Evolutionary conservation across 2,797 vertebrate genomes (phyloP), one percentile per base, ranked within the genome.

Genomic region (Amniataba percoides): DNA sequence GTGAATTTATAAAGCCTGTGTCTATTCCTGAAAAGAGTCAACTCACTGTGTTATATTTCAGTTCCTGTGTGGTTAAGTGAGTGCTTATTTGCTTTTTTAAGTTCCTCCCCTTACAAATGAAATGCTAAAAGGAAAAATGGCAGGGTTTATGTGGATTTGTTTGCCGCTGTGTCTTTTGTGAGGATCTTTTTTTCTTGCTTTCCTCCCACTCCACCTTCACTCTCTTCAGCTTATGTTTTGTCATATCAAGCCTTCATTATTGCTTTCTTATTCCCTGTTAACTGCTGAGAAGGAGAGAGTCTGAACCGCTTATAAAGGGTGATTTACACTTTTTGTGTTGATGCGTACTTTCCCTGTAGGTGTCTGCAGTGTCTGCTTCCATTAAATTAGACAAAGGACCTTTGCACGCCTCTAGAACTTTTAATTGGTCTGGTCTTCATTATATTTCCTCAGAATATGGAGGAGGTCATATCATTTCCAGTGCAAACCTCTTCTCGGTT

Each of bases 401-500:
- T 66, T 57, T 60, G 52, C 45, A 52, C 61, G 14, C 58, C 45
- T 16, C 57, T 71, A 51, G 13, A 77, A 67, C 42, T 13, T 74
- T 79, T 86, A 78, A 82, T 81, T 80, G 66, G 56, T 52, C 66
- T 18, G 58, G 64, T 80, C 68, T 78, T 80, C 60, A 74, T 84
- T 81, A 72, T 80, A 64, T 69, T 69, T 70, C 73, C 51, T 71
- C 51, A 59, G 58, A 75, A 66, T 70, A 46, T 71, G 40, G 27
- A 68, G 18, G 65, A 31, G 25, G 62, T 75, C 49, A 75, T 74
- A 53, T 42, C 7, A 73, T 76, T 71, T 78, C 39, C 45, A 46
- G 14, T 39, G 27, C 21, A 59, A 34, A 72, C 63, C 18, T 55
- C 34, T 57, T 63, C 40, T 43, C n/a, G 3, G 18, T 71, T 46